Evolutionary conservation across 53 echinoderm and acorn worm genomes (phyloP), one percentile per base, ranked within the genome.

Genomic region (Glandiceps talaboti): DNA sequence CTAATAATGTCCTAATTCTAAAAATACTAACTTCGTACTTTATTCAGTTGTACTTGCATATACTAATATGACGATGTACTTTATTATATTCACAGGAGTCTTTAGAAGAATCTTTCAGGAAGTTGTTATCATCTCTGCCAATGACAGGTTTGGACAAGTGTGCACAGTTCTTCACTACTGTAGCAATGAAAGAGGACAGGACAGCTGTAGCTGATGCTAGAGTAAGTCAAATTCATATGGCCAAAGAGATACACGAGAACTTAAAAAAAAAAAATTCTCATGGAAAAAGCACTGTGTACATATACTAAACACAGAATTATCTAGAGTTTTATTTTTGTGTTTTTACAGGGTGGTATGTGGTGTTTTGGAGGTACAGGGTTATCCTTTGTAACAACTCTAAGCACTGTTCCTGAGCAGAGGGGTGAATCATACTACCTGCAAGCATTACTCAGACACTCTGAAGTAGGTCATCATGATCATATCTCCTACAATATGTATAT

Each of bases 361-460:
- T 87, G 85, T 30, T 96, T 96, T 89, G 97, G 97, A 31, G 90
- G 97, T 27, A 96, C 89, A 82, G 85, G 86, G 0, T 77, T 93
- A 72, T 88, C 97, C 0, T 96, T 93, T 85, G 86, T 93, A 0
- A 93, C 91, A 14, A 87, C 87, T 33, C 84, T 96, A 29, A 96
- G 97, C 79, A 88, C 83, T 83, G 86, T 88, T 26, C 97, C 97
- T 0, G 79, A 90, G 73, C 92, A 96, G 79, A 81, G 80, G 26
- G 73, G 87, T 26, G 89, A 93, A 79, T 81, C 85, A 14, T 83
- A 84, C 79, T 93, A 93, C 82, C 84, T 96, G 27, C 78, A 87
- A 82, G 93, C 97, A 27, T 88, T 96, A 14, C 76, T 96, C 77
- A 92, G 91, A 76, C 97, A 96, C 79, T 96, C 97, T 30, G 97